Percentiles rank a stretch among this genome's conserved stretches.
These are phyloP conservation scores for Malurus splendens DNA, from an alignment of 2,797 vertebrate genomes.

Conservation along the genomic window DNA sequence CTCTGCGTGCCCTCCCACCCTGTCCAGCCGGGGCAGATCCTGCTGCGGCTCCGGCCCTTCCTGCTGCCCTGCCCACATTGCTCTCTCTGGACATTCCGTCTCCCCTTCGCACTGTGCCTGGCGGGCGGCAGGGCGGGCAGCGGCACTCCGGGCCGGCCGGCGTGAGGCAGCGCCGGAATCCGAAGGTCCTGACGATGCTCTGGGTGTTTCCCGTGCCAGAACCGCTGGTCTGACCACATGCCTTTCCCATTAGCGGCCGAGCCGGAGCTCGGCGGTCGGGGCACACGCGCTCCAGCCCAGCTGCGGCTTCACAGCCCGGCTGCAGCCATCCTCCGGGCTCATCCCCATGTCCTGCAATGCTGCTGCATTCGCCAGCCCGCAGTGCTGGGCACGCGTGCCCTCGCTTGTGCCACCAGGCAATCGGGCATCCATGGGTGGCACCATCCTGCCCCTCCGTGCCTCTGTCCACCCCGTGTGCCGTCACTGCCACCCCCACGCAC, in stretches of 20 bases:
- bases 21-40: not conserved
- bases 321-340: not conserved
- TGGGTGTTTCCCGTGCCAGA: slow-evolving; percentile 32
- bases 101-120: not conserved
- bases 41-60: not conserved
- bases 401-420: rapidly evolving
- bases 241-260: slow-evolving; percentile 39
- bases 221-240: slow-evolving; percentile 33
- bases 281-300: not conserved
- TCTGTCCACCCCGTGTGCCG: rapidly evolving
- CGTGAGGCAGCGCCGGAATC: not conserved
- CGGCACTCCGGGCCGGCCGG: not conserved
- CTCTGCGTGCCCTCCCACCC: rapidly evolving
- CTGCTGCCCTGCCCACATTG: not conserved
- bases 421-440: rapidly evolving
- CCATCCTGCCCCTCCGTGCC: rapidly evolving
- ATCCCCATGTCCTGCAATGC: rapidly evolving
- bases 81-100: not conserved
- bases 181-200: not conserved
- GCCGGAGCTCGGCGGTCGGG: not conserved
- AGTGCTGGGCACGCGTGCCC: rapidly evolving
- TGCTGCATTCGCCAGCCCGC: not conserved
- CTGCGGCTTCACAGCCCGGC: not conserved
- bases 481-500: rapidly evolving
- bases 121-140: not conserved